Evolutionary conservation across 2,113 vertebrate species (phyloP).

Genomic region (Caranx ignobilis): DNA sequence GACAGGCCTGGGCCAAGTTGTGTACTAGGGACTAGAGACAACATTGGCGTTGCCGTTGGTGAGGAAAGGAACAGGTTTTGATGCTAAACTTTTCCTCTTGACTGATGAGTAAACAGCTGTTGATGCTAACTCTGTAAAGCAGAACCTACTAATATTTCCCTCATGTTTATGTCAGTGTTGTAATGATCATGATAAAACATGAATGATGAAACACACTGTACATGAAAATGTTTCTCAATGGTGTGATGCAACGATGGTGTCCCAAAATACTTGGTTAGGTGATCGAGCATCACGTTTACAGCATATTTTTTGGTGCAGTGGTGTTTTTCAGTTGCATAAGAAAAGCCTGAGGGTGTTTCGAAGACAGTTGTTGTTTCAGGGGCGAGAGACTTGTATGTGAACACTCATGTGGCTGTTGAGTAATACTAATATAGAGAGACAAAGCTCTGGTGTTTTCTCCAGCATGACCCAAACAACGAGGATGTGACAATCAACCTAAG

Average conservation of each 20-base stretch:
- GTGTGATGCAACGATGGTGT: neutral
- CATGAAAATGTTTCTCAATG: neutral
- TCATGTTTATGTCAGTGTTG: no score
- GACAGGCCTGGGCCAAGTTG: no score
- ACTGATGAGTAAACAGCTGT: no score
- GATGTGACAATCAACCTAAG: neutral
- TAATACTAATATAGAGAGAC: constrained; percentile 16
- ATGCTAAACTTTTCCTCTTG: no score
- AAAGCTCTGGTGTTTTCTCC: constrained; percentile 23
- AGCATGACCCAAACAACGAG: constrained; percentile 14
- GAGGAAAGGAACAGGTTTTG: no score
- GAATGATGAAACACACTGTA: no score
- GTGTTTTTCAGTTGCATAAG: neutral
- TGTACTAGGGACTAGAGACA: no score
- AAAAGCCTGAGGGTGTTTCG: neutral
- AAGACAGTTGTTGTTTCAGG: no score
- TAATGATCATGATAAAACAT: no score
- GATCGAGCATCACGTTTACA: neutral
- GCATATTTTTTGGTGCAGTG: neutral
- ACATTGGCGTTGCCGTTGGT: no score
- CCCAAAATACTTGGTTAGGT: neutral
- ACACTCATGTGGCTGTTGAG: neutral
- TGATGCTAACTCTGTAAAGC: no score
- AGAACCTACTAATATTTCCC: no score
- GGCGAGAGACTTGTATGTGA: neutral